phyloP scores from a whole-genome alignment of 2,113 vertebrate genomes.

The Heterocephalus glaber region DNA sequence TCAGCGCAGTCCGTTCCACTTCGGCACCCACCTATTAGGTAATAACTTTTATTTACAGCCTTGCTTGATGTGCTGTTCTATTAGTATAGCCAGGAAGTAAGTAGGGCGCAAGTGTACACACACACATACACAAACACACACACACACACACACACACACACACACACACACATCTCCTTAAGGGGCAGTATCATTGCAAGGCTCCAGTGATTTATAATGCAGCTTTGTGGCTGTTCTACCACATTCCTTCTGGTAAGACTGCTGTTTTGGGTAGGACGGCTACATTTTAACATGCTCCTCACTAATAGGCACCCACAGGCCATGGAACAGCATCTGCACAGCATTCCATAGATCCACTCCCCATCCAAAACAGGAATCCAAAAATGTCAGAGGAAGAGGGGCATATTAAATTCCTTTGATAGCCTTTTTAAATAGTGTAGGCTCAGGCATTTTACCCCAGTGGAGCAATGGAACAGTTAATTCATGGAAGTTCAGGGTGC shows the following conservation, averaged over 20 bases:
- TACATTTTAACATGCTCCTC: conserved; percentile 74
- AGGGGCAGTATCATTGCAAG: conserved; percentile 81
- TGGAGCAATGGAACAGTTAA: conserved; percentile 69
- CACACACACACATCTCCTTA: conserved; percentile 72
- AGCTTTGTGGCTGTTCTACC: conserved; percentile 74
- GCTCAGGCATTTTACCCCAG: conserved; percentile 53
- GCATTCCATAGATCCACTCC: background rate
- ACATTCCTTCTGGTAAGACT: conserved; percentile 54
- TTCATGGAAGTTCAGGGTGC: conserved; percentile 60
- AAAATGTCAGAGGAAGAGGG: conserved; percentile 42
- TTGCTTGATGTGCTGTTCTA: conserved; percentile 84
- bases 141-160: background rate
- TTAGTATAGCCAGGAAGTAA: conserved; percentile 84
- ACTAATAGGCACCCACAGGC: conserved; percentile 70
- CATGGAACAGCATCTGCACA: conserved; percentile 66
- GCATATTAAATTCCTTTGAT: conserved; percentile 47
- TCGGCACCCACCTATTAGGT: conserved; percentile 85
- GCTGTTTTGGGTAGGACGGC: conserved; percentile 53
- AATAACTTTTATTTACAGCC: conserved; percentile 91
- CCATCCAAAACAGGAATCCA: background rate
- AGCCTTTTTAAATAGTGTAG: conserved; percentile 67
- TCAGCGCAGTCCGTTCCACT: conserved; percentile 85
- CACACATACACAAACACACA: background rate
- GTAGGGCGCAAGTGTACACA: background rate
- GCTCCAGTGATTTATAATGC: conserved; percentile 80